Evolutionary conservation across 2,113 vertebrate genomes (phyloP), one percentile per base, ranked within the genome.

Genomic region (Zosterops lateralis): DNA sequence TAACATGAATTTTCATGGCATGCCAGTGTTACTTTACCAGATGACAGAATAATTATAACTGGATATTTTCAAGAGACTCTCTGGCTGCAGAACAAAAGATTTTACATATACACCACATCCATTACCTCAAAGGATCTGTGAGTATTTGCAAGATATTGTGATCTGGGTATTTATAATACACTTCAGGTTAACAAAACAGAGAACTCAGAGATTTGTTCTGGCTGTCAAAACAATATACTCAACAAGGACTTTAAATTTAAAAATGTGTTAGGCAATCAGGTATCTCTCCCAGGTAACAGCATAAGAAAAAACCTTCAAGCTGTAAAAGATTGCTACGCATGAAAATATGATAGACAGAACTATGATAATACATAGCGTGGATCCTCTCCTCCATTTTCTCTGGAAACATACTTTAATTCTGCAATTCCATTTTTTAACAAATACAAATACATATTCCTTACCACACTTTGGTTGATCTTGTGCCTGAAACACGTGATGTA

Each of bases 401-500:
- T 61, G 38, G 34, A 93, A 86, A 72, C 8, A 16, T 12, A 48
- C 14, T 64, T 68, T 19, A 86, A 77, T 54, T 81, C 28, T 61
- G 24, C 31, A 67, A 38, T 56, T 87, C 25, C 6, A 4, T 25
- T 68, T 66, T 45, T 83, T 38, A 81, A 61, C 3, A 60, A 88
- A 60, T 22, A 65, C 40, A 20, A n/a, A 87, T 73, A 61, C 1
- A 40, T 34, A 80, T 64, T 74, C 95, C 98, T 99, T 98, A 99
- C 99, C 98, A 98, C 95, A 83, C 97, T 97, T 70, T 98, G 97
- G 92, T 97, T 98, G 61, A 97, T 97, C 58, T 98, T 99, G 95
- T 99, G 99, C 96, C 98, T 98, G 95, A 98, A 99, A 97, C 99
- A 99, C 3, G 98, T 99, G 97, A 99, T 98, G 86, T 98, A 99